Base-by-base conservation (phyloP, 2,113 vertebrate species). In the Acanthochromis polyacanthus region DNA sequence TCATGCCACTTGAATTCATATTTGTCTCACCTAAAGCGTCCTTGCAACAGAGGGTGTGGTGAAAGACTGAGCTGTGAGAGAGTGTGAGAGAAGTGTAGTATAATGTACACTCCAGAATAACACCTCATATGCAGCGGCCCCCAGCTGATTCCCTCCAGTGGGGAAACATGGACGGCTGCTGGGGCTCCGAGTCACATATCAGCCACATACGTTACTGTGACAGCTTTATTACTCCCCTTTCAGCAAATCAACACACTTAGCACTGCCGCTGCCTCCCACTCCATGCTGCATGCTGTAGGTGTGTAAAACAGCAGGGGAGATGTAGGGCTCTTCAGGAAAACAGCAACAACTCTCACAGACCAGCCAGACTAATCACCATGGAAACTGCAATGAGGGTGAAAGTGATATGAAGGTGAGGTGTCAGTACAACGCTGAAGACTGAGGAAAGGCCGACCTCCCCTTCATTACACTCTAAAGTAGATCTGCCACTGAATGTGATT, bases 171-270 rank as follows among this genome's bases (percentile, higher is more conserved):
- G 32, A 28, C 68, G 4, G 4, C 30, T 30, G 4, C n/a, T 32
- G 28, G 63, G 55, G 57, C 74, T 69, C 71, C 51, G 67, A 71
- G 65, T 83, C 71, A 55, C 80, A 80, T 40, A 77, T 78, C 76
- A 65, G 69, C 80, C 73, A 60, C 69, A 85, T 75, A 66, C 74
- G 74, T 88, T 88, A 86, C 75, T 60, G 50, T 90, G 88, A 93
- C 86, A 91, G 80, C 78, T 93, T 91, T 84, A 90, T 93, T 88
- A 89, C 71, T 74, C 73, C 73, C 61, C 81, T 82, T 60, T 81
- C 81, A 75, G 66, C 50, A 28, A 60, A 82, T 69, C 86, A 71
- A 67, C 85, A 64, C 75, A 43, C 68, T 80, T 48, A 53, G 55
- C 19, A 50, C 63, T 8, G 15, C 23, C 5, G 4, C 71, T 48